phyloP scores from a whole-genome alignment of 1,140 invertebrate genomes.

The Dendrolimus kikuchii region DNA sequence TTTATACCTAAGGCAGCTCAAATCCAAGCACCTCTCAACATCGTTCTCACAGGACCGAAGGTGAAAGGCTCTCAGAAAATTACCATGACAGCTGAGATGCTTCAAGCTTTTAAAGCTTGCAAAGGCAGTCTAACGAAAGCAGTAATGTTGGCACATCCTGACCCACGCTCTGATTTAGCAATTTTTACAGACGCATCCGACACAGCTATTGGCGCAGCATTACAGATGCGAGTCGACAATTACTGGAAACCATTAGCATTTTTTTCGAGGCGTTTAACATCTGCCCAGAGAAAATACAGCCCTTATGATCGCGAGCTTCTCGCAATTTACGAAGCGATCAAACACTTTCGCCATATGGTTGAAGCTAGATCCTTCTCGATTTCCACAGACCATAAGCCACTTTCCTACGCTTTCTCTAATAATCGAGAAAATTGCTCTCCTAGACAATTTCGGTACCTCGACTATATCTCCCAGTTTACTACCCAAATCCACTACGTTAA shows the following conservation, averaged over 20 bases:
- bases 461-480: conserved; percentile 33
- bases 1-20: conserved; percentile 30
- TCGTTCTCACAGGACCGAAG: conserved; percentile 4
- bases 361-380: no score
- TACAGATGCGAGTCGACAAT: conserved; percentile 32
- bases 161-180: background rate
- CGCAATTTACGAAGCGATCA: conserved; percentile 16
- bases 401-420: no score
- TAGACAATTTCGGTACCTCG: conserved; percentile 30
- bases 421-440: no score
- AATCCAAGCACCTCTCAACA: conserved; percentile 13
- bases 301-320: conserved; percentile 18
- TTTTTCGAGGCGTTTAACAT: conserved; percentile 13
- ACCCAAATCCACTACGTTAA: conserved; percentile 20
- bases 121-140: background rate
- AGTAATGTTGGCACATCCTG: background rate
- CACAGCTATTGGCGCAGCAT: conserved; percentile 33
- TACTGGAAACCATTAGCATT: conserved; percentile 20
- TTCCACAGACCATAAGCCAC: no score
- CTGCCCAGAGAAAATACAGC: conserved; percentile 13
- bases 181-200: conserved; percentile 40
- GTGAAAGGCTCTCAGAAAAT: background rate
- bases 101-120: background rate
- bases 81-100: background rate
- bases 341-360: conserved; percentile 17